Conservation (phyloP, 2,113 vertebrate genomes). For the Eolophus roseicapilla region DNA sequence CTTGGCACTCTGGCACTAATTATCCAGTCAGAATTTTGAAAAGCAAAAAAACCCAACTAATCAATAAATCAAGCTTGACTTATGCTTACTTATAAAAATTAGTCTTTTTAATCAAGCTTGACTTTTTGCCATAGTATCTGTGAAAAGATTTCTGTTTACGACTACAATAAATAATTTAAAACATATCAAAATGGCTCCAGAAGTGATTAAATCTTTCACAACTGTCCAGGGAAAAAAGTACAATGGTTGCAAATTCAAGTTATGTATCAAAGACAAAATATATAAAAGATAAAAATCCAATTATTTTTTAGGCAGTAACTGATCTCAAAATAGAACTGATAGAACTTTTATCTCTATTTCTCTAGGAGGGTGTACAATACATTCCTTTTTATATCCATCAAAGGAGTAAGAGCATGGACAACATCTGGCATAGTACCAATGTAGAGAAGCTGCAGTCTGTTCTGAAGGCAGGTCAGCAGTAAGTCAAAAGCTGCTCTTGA, state of each 20-base stretch:
- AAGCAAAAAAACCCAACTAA: background rate
- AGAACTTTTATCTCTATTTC: background rate
- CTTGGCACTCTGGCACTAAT: background rate
- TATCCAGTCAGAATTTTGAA: background rate
- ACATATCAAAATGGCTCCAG: background rate
- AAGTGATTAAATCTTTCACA: conserved; percentile 19
- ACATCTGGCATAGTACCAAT: background rate
- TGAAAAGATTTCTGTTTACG: conserved; percentile 36
- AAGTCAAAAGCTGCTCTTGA: background rate
- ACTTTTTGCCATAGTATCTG: conserved; percentile 14
- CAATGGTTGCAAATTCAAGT: background rate
- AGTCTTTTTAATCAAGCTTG: background rate
- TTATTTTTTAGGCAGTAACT: conserved; percentile 29
- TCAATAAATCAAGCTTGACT: background rate
- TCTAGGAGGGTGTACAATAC: background rate
- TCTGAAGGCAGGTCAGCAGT: background rate
- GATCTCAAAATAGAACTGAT: conserved; percentile 17
- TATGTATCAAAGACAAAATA: conserved; percentile 30
- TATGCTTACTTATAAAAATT: background rate
- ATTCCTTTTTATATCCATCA: background rate
- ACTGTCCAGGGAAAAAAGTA: background rate
- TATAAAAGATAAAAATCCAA: conserved; percentile 41
- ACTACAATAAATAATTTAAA: conserved; percentile 30
- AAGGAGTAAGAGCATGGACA: background rate
- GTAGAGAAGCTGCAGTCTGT: background rate